A percentile compares a stretch with the other conserved stretches of the same genome.
Evolutionary conservation across 2,113 vertebrate genomes (phyloP).

Genomic region (Rhinopomastus cyanomelas): DNA sequence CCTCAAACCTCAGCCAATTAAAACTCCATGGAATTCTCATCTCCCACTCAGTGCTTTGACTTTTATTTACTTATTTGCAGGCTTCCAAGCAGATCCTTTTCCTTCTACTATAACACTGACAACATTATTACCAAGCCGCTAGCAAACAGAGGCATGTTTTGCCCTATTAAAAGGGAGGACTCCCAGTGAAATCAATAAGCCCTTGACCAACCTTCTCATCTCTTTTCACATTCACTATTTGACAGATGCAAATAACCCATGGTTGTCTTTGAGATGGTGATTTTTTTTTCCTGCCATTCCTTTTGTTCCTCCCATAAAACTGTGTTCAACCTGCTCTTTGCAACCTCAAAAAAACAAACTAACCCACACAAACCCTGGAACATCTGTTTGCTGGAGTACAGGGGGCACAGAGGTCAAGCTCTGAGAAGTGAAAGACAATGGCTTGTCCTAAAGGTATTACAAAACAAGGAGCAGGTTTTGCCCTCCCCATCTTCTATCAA

Average conservation of each 20-base stretch:
- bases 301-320: neutral
- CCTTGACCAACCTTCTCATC: neutral
- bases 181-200: neutral
- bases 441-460: neutral
- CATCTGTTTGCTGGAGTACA: neutral
- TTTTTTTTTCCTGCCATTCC: neutral
- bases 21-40: neutral
- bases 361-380: neutral
- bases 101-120: neutral
- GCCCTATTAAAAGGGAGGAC: neutral
- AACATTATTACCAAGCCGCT: neutral
- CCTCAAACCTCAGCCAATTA: neutral
- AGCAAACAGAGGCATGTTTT: neutral
- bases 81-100: neutral
- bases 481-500: neutral
- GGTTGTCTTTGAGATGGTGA: neutral
- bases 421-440: neutral
- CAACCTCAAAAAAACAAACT: neutral
- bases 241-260: neutral
- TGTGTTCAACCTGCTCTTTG: neutral
- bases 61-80: neutral
- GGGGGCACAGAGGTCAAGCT: neutral
- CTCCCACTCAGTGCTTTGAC: rapidly evolving
- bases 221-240: neutral
- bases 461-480: neutral